Percentiles rank a stretch among this genome's conserved stretches.
Evolutionary conservation across 1,140 invertebrate genomes (phyloP).

Genomic region (Gryon sp.): DNA sequence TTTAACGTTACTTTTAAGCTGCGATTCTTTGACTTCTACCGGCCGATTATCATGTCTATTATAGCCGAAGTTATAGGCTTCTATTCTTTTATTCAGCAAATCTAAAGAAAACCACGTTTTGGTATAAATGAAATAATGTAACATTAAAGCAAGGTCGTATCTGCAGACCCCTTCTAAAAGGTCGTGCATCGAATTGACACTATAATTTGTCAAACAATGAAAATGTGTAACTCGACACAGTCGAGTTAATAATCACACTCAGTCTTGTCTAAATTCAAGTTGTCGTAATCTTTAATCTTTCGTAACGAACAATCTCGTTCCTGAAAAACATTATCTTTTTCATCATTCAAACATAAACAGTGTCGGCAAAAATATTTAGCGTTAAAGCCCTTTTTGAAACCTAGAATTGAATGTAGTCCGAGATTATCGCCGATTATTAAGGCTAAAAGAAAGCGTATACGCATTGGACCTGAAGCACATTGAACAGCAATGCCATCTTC

Average conservation of each 20-base stretch:
- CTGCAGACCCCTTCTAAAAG: conserved; percentile 71
- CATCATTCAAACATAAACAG: background rate
- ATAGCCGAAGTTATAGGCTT: background rate
- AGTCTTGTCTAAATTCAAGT: too few species aligned
- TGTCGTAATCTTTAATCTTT: conserved; percentile 3
- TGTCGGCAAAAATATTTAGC: background rate
- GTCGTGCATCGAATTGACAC: conserved; percentile 73
- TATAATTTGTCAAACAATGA: conserved; percentile 70
- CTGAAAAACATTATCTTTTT: background rate
- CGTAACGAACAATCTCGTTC: conserved; percentile 5
- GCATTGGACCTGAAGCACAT: background rate
- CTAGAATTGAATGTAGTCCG: conserved; percentile 63
- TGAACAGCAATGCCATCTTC: conserved; percentile 20
- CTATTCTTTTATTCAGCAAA: conserved; percentile 9
- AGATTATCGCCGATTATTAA: conserved; percentile 68
- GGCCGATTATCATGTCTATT: background rate
- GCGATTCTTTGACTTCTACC: conserved; percentile 10
- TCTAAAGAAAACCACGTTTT: conserved; percentile 62
- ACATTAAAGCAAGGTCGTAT: conserved; percentile 67
- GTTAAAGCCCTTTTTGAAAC: conserved; percentile 66
- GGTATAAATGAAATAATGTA: conserved; percentile 62
- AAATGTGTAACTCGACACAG: conserved; percentile 63
- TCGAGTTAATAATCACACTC: too few species aligned
- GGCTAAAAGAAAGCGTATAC: conserved; percentile 62
- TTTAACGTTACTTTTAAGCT: too few species aligned